Percentiles rank a stretch among this genome's conserved stretches.
Evolutionary conservation across 2,888 invertebrate genomes (phyloP).

Genomic region (Brenthis hecate): DNA sequence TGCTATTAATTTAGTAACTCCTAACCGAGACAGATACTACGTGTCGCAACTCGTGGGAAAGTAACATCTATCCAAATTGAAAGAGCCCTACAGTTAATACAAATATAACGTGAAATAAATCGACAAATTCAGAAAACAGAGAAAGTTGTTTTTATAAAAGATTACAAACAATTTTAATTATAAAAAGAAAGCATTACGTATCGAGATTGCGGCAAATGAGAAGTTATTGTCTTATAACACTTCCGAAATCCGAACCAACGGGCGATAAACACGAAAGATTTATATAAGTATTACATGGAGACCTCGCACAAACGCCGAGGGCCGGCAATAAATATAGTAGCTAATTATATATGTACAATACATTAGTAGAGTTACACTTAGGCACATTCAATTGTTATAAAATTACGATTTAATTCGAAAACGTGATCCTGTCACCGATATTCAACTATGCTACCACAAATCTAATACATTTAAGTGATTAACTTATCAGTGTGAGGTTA

Average conservation of each 20-base stretch:
- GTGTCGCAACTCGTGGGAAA: slow-evolving; percentile 51
- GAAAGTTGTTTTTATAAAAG: slow-evolving; percentile 22
- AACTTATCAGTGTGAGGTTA: slow-evolving; percentile 44
- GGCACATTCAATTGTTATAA: slow-evolving; percentile 83
- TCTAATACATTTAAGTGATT: slow-evolving; percentile 63
- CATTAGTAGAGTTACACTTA: slow-evolving; percentile 78
- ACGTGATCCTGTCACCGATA: slow-evolving; percentile 70
- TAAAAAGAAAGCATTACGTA: slow-evolving; percentile 7
- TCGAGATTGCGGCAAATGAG: slow-evolving; percentile 44
- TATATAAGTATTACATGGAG: slow-evolving; percentile 12
- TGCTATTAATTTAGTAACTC: slow-evolving; percentile 57
- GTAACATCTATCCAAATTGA: slow-evolving; percentile 52
- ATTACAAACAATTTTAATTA: slow-evolving; percentile 1
- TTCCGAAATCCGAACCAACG: slow-evolving; percentile 49
- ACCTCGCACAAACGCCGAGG: neutral
- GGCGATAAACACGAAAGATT: slow-evolving; percentile 46
- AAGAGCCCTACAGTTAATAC: slow-evolving; percentile 56
- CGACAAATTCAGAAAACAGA: slow-evolving; percentile 17
- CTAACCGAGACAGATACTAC: slow-evolving; percentile 49
- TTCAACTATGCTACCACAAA: slow-evolving; percentile 67
- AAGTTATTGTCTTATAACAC: slow-evolving; percentile 64
- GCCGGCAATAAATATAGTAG: slow-evolving; percentile 7
- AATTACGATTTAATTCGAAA: slow-evolving; percentile 79
- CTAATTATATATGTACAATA: slow-evolving; percentile 68
- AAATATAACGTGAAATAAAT: slow-evolving; percentile 36